phyloP scores from a whole-genome alignment of 1,140 invertebrate species.

The Probaryconus sp. region DNA sequence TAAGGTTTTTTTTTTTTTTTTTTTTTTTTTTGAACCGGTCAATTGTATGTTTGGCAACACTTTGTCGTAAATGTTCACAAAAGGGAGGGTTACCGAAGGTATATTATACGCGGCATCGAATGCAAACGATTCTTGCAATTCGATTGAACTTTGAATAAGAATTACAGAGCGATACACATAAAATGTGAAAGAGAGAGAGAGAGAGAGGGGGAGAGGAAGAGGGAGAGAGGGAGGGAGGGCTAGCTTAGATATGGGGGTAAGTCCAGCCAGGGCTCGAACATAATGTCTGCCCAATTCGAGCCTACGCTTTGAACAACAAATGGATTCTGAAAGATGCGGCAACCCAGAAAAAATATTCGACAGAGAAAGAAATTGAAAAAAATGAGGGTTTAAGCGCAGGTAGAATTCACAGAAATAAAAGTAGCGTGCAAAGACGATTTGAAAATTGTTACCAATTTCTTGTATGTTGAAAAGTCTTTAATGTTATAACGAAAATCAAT shows the following conservation, averaged over 20 bases:
- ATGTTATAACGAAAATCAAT: no score
- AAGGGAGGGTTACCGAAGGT: constrained; percentile 31
- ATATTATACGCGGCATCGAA: constrained; percentile 24
- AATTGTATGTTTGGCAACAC: constrained; percentile 28
- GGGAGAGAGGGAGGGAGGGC: constrained; percentile 15
- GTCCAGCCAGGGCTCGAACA: constrained; percentile 38
- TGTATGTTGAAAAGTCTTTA: neutral
- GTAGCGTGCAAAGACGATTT: constrained; percentile 4
- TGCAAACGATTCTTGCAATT: constrained; percentile 56
- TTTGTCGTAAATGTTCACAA: constrained; percentile 44
- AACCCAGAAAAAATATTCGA: constrained; percentile 54
- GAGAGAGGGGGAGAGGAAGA: no score
- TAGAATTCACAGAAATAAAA: constrained; percentile 26
- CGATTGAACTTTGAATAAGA: constrained; percentile 55
- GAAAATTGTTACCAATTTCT: constrained; percentile 10
- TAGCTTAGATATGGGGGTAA: constrained; percentile 45
- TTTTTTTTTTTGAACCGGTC: neutral
- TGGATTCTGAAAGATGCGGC: constrained; percentile 64
- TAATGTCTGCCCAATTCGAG: constrained; percentile 61
- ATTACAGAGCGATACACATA: constrained; percentile 44
- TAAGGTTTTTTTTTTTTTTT: constrained; percentile 17
- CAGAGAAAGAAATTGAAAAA: constrained; percentile 58
- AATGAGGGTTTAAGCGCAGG: constrained; percentile 54
- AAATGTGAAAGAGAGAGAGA: no score
- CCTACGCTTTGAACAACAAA: constrained; percentile 61